Evolutionary conservation across 2,888 invertebrate genomes (phyloP).

Genomic region (Dugesia japonica): DNA sequence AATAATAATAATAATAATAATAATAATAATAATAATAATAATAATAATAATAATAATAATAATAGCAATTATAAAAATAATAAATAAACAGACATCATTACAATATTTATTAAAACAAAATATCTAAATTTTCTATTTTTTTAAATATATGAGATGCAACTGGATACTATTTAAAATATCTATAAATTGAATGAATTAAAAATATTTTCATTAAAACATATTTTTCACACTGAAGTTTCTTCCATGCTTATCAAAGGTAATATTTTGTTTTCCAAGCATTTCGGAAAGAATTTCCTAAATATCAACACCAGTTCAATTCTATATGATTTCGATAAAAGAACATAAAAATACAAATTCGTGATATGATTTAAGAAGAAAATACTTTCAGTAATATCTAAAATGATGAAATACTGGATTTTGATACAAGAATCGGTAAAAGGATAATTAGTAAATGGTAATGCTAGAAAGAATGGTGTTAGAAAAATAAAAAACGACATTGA

Average conservation of each 20-base stretch:
- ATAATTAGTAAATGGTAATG: neutral
- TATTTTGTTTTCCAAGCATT: neutral
- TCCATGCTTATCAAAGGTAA: neutral
- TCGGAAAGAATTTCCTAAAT: neutral
- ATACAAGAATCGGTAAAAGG: neutral
- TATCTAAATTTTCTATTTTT: too few species aligned
- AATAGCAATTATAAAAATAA: too few species aligned
- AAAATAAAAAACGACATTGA: neutral
- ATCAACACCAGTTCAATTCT: neutral
- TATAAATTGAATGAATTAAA: too few species aligned
- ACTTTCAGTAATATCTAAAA: neutral
- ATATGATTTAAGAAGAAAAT: neutral
- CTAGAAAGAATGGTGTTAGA: neutral
- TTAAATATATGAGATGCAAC: too few species aligned
- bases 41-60: too few species aligned
- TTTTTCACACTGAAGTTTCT: neutral
- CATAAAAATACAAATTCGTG: neutral
- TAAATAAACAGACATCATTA: too few species aligned
- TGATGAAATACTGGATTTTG: neutral
- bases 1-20: too few species aligned
- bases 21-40: too few species aligned
- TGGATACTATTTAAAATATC: too few species aligned
- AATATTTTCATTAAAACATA: too few species aligned
- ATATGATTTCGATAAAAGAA: neutral
- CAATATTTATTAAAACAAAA: too few species aligned